phyloP scores from a whole-genome alignment of 2,113 vertebrate genomes.

The Callipepla squamata region DNA sequence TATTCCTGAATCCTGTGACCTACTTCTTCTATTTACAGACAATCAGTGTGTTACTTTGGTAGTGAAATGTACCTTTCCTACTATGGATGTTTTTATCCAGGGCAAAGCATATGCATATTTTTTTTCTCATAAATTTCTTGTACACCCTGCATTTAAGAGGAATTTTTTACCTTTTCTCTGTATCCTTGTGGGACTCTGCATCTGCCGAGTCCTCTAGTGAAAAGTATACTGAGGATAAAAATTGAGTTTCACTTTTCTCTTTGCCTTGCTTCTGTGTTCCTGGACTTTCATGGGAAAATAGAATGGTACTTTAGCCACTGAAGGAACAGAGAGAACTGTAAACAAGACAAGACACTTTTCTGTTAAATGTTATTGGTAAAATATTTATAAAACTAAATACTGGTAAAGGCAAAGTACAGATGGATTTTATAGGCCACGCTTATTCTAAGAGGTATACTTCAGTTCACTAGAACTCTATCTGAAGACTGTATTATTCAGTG shows the following conservation, averaged over 20 bases:
- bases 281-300: background rate
- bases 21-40: constrained; percentile 63
- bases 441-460: background rate
- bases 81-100: background rate
- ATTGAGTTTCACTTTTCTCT: background rate
- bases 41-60: constrained; percentile 26
- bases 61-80: background rate
- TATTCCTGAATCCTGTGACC: constrained; percentile 65
- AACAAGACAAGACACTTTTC: background rate
- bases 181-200: background rate
- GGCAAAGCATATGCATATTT: background rate
- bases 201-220: background rate
- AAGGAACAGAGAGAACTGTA: background rate
- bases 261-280: background rate
- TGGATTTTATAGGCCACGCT: background rate
- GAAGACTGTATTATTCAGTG: background rate
- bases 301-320: rapidly evolving
- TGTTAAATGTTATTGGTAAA: background rate
- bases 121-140: background rate
- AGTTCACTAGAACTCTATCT: background rate
- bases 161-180: background rate
- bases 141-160: background rate
- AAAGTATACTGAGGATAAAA: background rate
- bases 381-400: background rate
- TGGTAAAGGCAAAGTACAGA: background rate